Evolutionary conservation across 2,113 vertebrate species (phyloP).

Genomic region (Mohoua ochrocephala): DNA sequence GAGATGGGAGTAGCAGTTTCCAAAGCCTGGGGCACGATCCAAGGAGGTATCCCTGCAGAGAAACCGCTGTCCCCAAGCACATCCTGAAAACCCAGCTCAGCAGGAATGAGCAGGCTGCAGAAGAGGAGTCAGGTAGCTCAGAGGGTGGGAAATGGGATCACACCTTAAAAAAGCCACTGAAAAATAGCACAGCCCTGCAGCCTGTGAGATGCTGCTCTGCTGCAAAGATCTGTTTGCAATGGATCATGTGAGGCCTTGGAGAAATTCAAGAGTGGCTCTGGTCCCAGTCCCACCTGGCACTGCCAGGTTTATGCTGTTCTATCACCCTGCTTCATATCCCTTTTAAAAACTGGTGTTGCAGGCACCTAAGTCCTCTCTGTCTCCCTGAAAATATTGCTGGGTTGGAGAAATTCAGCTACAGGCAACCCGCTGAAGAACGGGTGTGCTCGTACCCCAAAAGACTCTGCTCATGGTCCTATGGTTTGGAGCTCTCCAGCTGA

Average conservation of each 20-base stretch:
- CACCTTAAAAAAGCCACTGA: background rate
- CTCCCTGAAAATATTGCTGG: background rate
- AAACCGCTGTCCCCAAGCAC: background rate
- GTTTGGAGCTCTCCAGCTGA: background rate
- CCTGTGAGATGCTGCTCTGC: background rate
- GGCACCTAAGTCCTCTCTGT: background rate
- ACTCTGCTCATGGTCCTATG: accelerated
- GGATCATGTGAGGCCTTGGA: no score
- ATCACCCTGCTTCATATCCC: no score
- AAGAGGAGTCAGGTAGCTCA: background rate
- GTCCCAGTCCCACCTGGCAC: background rate
- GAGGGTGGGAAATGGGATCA: background rate
- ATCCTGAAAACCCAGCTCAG: background rate
- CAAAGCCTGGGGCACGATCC: background rate
- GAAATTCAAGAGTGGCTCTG: background rate
- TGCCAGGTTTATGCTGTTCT: background rate
- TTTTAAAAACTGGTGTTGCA: background rate
- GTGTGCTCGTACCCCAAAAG: background rate
- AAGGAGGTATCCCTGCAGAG: background rate
- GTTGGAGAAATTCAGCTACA: background rate
- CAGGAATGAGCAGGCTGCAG: background rate
- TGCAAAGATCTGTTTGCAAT: background rate
- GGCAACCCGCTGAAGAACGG: background rate
- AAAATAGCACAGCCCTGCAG: background rate
- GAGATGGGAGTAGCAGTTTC: background rate